Percentiles rank a stretch among this genome's conserved stretches.
Evolutionary conservation across 2,888 invertebrate species (phyloP).

Genomic region (Drosophila kanekoi): DNA sequence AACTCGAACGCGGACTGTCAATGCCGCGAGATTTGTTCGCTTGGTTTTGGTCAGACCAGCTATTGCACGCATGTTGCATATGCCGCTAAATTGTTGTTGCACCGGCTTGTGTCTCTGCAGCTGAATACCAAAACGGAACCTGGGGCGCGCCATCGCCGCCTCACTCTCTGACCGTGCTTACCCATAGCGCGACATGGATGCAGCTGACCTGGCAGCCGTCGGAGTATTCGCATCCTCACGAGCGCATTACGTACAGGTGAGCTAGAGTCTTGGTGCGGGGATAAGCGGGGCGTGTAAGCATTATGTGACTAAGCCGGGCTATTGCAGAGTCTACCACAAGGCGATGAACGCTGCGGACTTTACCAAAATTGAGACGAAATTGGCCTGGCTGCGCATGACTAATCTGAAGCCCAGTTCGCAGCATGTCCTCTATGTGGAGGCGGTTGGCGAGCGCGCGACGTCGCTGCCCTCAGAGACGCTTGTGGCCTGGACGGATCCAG

Average conservation of each 20-base stretch:
- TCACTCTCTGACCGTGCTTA: constrained; percentile 91
- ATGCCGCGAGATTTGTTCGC: constrained; percentile 30
- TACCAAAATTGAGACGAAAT: constrained; percentile 88
- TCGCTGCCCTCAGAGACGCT: constrained; percentile 93
- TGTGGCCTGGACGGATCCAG: constrained; percentile 94
- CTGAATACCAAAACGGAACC: constrained; percentile 43
- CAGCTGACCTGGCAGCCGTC: constrained; percentile 94
- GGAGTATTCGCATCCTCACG: constrained; percentile 92
- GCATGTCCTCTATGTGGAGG: constrained; percentile 92
- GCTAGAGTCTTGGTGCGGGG: constrained; percentile 39
- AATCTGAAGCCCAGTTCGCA: constrained; percentile 92
- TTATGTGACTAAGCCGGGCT: constrained; percentile 5
- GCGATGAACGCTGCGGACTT: constrained; percentile 88
- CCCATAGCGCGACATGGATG: constrained; percentile 93
- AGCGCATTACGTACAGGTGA: constrained; percentile 91
- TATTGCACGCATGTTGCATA: background rate
- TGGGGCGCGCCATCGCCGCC: constrained; percentile 92
- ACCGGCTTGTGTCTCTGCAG: constrained; percentile 19
- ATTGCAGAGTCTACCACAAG: constrained; percentile 89
- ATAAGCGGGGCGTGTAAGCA: background rate
- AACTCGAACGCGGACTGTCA: constrained; percentile 22
- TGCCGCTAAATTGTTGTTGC: constrained; percentile 12
- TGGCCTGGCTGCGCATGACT: constrained; percentile 90
- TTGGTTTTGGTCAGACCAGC: constrained; percentile 1
- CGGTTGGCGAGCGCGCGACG: constrained; percentile 89